Base-by-base conservation (phyloP, 1,140 invertebrate genomes). In the Pemphigus obesinymphae region DNA sequence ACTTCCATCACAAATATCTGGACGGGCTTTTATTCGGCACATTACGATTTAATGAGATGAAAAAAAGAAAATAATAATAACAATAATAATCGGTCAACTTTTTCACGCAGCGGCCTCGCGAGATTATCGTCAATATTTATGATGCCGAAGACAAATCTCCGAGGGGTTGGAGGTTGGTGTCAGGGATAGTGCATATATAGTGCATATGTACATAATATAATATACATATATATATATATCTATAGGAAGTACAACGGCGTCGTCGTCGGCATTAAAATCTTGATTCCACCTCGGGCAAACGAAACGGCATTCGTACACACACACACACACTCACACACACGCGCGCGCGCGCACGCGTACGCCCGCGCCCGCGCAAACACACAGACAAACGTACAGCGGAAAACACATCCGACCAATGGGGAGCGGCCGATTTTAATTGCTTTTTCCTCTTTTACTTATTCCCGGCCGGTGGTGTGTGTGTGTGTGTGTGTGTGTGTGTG, bases 381-480 rank as follows among this genome's bases (percentile, higher is more conserved):
- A 20, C 68, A 40, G n/a, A 78, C n/a, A 20, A 2, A 26, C 23
- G 55, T 26, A 45, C 37, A 11, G 43, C n/a, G 20, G 76, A 80
- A 80, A 80, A 80, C 55, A 61, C 58, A 26, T 63, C 55, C 53
- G 55, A 45, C 75, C 75, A 78, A 78, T 78, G 75, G 75, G 53
- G 23, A 78, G 37, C 75, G 53, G 55, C 75, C 53, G 53, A 78
- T 78, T 78, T 78, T 78, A 78, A 78, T 78, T 78, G 75, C 75
- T 78, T 78, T 78, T 78, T 78, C 75, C 75, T 78, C 75, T 78
- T 78, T 78, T 78, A 76, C 50, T 53, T 76, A 75, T 55, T 76
- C 48, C 73, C 50, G 50, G 75, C 8, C 37, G 37, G 50, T 17
- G 26, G 43, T 15, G 68, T 31, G 55, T 26, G n/a, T 10, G 53